These are phyloP conservation scores for Eretmocerus hayati DNA, from an alignment of 2,888 invertebrate genomes.

Conservation along the genomic window DNA sequence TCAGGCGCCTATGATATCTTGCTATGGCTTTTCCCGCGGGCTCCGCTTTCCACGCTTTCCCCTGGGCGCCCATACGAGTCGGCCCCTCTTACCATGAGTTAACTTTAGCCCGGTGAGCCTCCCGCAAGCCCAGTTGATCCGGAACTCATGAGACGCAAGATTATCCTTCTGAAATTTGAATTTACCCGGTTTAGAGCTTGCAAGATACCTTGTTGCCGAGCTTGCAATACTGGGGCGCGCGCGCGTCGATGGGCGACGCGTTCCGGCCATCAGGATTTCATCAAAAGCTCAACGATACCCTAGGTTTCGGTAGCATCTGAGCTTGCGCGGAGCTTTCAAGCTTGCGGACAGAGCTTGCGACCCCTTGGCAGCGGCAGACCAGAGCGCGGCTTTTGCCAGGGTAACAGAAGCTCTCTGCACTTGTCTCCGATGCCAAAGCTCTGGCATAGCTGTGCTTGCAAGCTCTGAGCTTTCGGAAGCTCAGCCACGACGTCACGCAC, in stretches of 20 bases:
- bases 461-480: too few relatives aligned
- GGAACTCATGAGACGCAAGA: slow-evolving; percentile 29
- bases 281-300: slow-evolving; percentile 30
- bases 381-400: slow-evolving; percentile 46
- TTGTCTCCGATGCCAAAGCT: too few relatives aligned
- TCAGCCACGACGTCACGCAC: slow-evolving; percentile 11
- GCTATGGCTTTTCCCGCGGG: slow-evolving; percentile 6
- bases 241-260: slow-evolving; percentile 44
- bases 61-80: not conserved
- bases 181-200: too few relatives aligned
- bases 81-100: too few relatives aligned
- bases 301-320: too few relatives aligned
- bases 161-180: too few relatives aligned
- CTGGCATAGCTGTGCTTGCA: too few relatives aligned
- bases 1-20: slow-evolving; percentile 38
- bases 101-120: slow-evolving; percentile 40
- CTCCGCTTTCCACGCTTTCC: not conserved
- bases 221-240: slow-evolving; percentile 14
- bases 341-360: not conserved
- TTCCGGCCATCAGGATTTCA: slow-evolving; percentile 40
- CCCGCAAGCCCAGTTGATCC: slow-evolving; percentile 42
- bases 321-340: not conserved
- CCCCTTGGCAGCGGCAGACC: slow-evolving; percentile 42
- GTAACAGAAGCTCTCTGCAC: slow-evolving; percentile 29
- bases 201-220: too few relatives aligned